Evolutionary conservation across 2,113 vertebrate genomes (phyloP).

Genomic region (Serinus canaria): DNA sequence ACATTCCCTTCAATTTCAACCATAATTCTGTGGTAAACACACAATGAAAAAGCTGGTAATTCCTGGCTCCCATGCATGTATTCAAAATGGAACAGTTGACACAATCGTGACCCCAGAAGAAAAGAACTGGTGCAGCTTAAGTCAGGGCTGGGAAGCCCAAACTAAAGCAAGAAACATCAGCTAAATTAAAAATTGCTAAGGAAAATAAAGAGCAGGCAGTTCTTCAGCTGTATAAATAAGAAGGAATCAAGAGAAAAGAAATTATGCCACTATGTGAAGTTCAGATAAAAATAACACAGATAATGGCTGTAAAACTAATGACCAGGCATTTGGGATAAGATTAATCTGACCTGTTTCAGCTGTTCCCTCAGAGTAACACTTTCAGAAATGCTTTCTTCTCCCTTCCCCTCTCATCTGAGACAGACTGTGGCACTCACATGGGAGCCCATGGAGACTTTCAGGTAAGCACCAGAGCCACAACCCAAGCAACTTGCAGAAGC

Average conservation of each 20-base stretch:
- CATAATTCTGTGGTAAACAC: not conserved
- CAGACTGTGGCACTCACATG: not conserved
- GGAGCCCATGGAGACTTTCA: not conserved
- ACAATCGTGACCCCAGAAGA: not conserved
- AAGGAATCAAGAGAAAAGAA: not conserved
- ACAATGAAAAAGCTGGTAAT: not conserved
- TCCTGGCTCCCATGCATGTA: not conserved
- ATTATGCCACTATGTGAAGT: not conserved
- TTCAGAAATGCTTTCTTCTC: not conserved
- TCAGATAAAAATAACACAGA: not conserved
- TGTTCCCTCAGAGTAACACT: not conserved
- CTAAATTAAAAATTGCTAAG: not conserved
- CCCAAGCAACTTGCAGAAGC: not conserved
- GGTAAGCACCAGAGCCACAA: not conserved
- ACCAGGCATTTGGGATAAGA: not conserved
- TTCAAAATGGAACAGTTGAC: not conserved
- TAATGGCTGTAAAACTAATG: not conserved
- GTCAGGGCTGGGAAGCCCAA: not conserved
- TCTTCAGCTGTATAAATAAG: not conserved
- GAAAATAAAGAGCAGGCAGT: not conserved
- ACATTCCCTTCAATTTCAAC: not conserved
- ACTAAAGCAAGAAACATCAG: not conserved
- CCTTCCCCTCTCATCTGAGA: not conserved
- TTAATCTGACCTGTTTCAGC: not conserved
- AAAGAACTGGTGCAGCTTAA: not conserved